Percentiles rank a stretch among this genome's conserved stretches.
Conservation (phyloP, 2,113 vertebrate species). For the Epinephelus lanceolatus region DNA sequence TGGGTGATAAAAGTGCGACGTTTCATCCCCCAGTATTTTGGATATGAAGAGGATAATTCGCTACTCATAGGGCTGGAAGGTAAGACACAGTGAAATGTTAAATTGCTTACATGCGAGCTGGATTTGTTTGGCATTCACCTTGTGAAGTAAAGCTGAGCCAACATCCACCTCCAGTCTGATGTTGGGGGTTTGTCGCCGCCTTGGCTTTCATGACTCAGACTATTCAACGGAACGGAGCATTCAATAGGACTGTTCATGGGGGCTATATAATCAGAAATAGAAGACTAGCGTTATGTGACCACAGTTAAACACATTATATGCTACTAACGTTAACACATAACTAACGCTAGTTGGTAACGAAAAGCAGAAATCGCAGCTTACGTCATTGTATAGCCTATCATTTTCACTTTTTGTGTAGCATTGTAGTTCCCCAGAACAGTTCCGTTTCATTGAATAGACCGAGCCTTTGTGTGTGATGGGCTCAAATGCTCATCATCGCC, state of each 20-base stretch:
- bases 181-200: slow-evolving; percentile 76
- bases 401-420: slow-evolving; percentile 70
- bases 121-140: slow-evolving; percentile 21
- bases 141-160: slow-evolving; percentile 48
- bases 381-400: slow-evolving; percentile 47
- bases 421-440: slow-evolving; percentile 72
- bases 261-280: slow-evolving; percentile 2
- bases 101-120: background rate
- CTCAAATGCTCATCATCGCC: slow-evolving; percentile 33
- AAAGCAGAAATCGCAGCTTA: slow-evolving; percentile 14
- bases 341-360: background rate
- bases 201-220: slow-evolving; percentile 77
- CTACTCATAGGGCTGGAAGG: slow-evolving; percentile 86
- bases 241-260: slow-evolving; percentile 17
- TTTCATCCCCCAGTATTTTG: slow-evolving; percentile 80
- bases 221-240: slow-evolving; percentile 70
- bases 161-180: slow-evolving; percentile 68
- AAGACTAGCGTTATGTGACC: fast-evolving
- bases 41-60: slow-evolving; percentile 88
- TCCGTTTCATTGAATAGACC: slow-evolving; percentile 77
- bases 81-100: slow-evolving; percentile 51
- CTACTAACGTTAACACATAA: fast-evolving
- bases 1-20: slow-evolving; percentile 81
- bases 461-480: slow-evolving; percentile 77
- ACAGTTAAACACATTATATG: background rate